Evolutionary conservation across 2,113 vertebrate genomes (phyloP), one percentile per base, ranked within the genome.

Genomic region (Pedetes capensis): DNA sequence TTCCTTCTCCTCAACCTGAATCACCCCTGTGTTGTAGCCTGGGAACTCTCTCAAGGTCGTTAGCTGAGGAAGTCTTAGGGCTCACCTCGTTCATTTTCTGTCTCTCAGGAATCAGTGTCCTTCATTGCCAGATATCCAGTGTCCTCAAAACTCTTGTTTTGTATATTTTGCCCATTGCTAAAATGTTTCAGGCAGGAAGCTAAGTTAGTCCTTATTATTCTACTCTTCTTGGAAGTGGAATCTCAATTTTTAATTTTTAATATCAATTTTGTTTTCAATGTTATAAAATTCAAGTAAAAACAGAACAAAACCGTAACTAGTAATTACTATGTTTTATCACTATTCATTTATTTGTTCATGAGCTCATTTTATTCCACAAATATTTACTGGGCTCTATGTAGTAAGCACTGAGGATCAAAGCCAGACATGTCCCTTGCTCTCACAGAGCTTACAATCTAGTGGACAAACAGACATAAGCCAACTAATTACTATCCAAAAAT

Each of bases 261-360:
- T 51, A 47, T 79, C 78, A 97, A 83, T 78, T 91, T 63, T 94
- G 69, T 93, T 93, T 80, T 96, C 75, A 94, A 63, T 91, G 51
- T 94, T 95, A 89, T 20, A 93, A 91, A 89, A 89, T 64, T 87
- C 83, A 96, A 91, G 87, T 95, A 86, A 89, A 96, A 95, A 78
- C 39, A 61, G 78, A 53, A 92, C 83, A 95, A 64, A 95, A 85
- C 78, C 82, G 59, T 63, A 87, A 87, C 88, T 32, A 95, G 57
- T 51, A 61, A 92, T 68, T 83, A 87, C 57, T 25, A 69, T 51
- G 49, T 59, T 42, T 86, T 29, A 74, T 63, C 89, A 84, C 5
- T 13, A 51, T 72, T 78, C 8, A 12, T 37, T 44, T 82, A 87
- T 74, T 64, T 88, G 78, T 53, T 81, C 86, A 93, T 69, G 79